These are phyloP conservation scores for Pyrgilauda ruficollis DNA, from an alignment of 2,113 vertebrate species.

Conservation along the genomic window DNA sequence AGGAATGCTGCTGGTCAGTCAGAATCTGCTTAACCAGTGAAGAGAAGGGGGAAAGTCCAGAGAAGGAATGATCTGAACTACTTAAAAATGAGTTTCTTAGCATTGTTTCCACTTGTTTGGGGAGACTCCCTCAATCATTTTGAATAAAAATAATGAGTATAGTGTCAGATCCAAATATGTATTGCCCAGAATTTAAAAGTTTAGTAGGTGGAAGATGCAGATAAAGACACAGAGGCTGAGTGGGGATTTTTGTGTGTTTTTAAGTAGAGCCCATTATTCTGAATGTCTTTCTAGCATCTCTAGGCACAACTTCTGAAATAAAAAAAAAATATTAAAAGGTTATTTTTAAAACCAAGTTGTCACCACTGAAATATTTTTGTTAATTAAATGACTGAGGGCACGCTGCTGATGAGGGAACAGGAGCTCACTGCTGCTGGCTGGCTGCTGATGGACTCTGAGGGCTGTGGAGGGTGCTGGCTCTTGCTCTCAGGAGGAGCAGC, in stretches of 20 bases:
- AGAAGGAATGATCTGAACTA: rapidly evolving
- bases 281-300: neutral
- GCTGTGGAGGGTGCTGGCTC: neutral
- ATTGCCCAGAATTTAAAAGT: neutral
- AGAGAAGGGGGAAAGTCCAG: neutral
- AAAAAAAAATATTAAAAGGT: neutral
- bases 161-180: neutral
- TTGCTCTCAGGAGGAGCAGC: neutral
- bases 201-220: neutral
- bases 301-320: neutral
- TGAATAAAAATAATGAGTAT: rapidly evolving
- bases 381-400: neutral
- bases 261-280: neutral
- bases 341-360: neutral
- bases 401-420: neutral
- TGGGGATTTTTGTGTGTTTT: neutral
- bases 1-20: neutral
- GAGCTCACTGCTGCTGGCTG: neutral
- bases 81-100: neutral
- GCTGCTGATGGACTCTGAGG: neutral
- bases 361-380: neutral
- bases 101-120: neutral
- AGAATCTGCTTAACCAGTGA: neutral
- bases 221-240: neutral
- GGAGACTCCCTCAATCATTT: neutral